Evolutionary conservation across 2,797 vertebrate genomes (phyloP).

Genomic region (Pipistrellus pygmaeus): DNA sequence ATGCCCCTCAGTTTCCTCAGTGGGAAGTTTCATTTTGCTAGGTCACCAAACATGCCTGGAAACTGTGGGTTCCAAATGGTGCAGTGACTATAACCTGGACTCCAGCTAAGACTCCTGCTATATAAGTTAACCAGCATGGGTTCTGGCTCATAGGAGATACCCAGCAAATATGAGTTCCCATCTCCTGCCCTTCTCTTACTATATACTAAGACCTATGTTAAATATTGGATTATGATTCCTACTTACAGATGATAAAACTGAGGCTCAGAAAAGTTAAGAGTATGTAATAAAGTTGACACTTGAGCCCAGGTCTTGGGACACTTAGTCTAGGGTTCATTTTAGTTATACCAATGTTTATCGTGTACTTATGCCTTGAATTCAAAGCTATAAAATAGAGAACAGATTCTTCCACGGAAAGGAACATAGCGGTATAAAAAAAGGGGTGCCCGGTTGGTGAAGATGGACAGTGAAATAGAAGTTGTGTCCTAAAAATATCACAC

Average conservation of each 20-base stretch:
- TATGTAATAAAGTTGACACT: conserved; percentile 1
- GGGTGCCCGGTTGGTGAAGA: background rate
- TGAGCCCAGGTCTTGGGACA: background rate
- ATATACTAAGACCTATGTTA: background rate
- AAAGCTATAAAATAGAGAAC: background rate
- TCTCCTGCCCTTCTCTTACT: background rate
- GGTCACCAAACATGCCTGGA: background rate
- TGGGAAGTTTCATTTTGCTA: background rate
- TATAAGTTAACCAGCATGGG: background rate
- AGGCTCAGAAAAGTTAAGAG: background rate
- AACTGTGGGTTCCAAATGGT: background rate
- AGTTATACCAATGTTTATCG: background rate
- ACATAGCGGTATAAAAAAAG: conserved; percentile 3
- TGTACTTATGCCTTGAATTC: background rate
- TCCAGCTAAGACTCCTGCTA: background rate
- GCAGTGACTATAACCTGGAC: background rate
- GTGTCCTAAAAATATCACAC: background rate
- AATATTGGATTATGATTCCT: background rate
- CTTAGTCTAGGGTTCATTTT: background rate
- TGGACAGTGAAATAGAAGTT: background rate
- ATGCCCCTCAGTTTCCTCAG: background rate
- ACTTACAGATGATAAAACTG: background rate
- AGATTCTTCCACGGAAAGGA: conserved; percentile 14
- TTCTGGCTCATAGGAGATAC: background rate
- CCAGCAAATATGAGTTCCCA: background rate